Conservation (phyloP, 2,888 invertebrate species). For the Philaethria dido region DNA sequence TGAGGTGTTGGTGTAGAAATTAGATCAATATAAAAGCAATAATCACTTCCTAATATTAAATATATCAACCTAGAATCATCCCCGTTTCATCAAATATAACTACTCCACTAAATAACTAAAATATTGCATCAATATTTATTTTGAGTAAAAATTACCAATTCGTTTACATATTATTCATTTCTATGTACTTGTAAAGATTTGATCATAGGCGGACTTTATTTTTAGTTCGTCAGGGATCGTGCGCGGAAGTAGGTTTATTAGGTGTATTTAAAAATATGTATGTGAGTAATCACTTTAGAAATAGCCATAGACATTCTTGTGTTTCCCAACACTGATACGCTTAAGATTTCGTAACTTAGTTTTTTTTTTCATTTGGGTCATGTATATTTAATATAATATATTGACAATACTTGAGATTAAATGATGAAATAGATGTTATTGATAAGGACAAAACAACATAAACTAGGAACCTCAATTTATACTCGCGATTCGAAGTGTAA, state of each 20-base stretch:
- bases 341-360: background rate
- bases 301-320: constrained; percentile 34
- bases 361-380: background rate
- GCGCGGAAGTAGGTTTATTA: constrained; percentile 71
- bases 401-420: background rate
- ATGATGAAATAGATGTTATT: background rate
- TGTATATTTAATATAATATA: background rate
- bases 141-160: constrained; percentile 62
- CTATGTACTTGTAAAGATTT: constrained; percentile 46
- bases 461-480: background rate
- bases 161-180: constrained; percentile 49
- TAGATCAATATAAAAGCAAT: too few relatives aligned
- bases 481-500: background rate
- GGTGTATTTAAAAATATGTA: constrained; percentile 56
- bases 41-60: too few relatives aligned
- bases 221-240: constrained; percentile 68
- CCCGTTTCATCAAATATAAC: too few relatives aligned
- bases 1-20: too few relatives aligned
- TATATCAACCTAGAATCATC: too few relatives aligned
- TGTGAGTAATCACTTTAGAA: constrained; percentile 38
- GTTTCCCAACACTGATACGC: constrained; percentile 11
- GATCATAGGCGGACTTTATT: constrained; percentile 61
- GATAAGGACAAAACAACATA: background rate
- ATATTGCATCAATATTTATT: constrained; percentile 57
- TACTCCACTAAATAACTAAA: too few relatives aligned